Percentiles rank a stretch among this genome's conserved stretches.
These are phyloP conservation scores for Miltochrista miniata DNA, from an alignment of 2,888 invertebrate genomes.

Conservation along the genomic window DNA sequence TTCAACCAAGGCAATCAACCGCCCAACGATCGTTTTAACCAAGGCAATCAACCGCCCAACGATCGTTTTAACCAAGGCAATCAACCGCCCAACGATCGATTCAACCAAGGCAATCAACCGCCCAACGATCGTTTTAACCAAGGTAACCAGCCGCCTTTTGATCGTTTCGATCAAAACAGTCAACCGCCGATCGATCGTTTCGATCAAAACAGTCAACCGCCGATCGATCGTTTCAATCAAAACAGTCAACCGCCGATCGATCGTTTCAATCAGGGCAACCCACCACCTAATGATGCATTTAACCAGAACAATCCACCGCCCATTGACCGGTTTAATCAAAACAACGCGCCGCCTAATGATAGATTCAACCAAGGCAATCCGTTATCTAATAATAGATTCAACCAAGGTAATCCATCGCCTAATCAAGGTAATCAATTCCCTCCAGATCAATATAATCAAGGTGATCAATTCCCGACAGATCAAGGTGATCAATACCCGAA, in stretches of 20 bases:
- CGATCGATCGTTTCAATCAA: slow-evolving; percentile 1
- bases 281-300: slow-evolving; percentile 1
- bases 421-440: neutral
- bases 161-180: slow-evolving; percentile 17
- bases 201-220: neutral
- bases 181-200: slow-evolving; percentile 7
- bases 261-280: neutral
- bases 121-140: slow-evolving; percentile 21
- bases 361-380: slow-evolving; percentile 3
- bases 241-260: neutral
- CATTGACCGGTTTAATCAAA: slow-evolving; percentile 4
- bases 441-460: slow-evolving; percentile 1
- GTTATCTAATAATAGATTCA: neutral
- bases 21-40: slow-evolving; percentile 15
- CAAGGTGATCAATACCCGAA: neutral
- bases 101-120: neutral
- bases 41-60: slow-evolving; percentile 20
- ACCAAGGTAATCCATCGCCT: neutral
- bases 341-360: neutral
- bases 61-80: slow-evolving; percentile 16
- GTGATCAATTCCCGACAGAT: neutral
- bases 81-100: slow-evolving; percentile 9
- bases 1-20: slow-evolving; percentile 11
- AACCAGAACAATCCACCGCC: neutral
- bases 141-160: slow-evolving; percentile 14